Base-by-base conservation (phyloP, 2,888 invertebrate species). In the Drosophila lutescens region DNA sequence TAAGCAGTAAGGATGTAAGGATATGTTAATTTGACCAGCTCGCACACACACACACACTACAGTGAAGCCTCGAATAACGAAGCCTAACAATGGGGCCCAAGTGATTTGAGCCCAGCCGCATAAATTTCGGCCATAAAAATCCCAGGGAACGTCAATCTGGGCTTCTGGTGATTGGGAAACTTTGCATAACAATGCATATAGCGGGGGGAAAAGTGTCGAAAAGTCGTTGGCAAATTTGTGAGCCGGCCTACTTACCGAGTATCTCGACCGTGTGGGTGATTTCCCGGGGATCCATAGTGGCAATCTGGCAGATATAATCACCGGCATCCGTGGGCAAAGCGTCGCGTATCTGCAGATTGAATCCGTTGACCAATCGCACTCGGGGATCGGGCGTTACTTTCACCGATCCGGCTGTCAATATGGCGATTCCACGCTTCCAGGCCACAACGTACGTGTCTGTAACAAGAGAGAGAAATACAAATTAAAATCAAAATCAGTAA, bases 271-370 rank as follows among this genome's bases (percentile, higher is more conserved):
- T 94, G 89, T 95, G 95, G 58, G 94, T 94, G 79, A 95, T 94
- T 92, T 95, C 95, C 73, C 94, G 93, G 34, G 94, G 94, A 76
- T 94, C 93, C 83, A 94, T 92, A 40, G 94, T 95, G 74, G 94
- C 94, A 83, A 95, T 94, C 92, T 95, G 95, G 91, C 95, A 95
- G 68, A 94, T 93, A 89, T 95, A 95, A 92, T 95, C 94, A 26
- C 95, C 95, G 38, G 94, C 94, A 91, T 95, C 95, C 90, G 94
- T 94, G 47, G 94, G 93, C 76, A 93, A 93, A 34, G 94, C 94
- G 82, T 94, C 94, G 77, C 93, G 93, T 88, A 95, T 95, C 91
- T 95, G 94, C 79, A 95, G 91, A 89, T 94, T 94, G 91, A 94
- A 95, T 47, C 94, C 94, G 87, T 94, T 94, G 73, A 94, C 93